Evolutionary conservation across 1,140 invertebrate genomes (phyloP), one percentile per base, ranked within the genome.

Genomic region (Drosophila littoralis): DNA sequence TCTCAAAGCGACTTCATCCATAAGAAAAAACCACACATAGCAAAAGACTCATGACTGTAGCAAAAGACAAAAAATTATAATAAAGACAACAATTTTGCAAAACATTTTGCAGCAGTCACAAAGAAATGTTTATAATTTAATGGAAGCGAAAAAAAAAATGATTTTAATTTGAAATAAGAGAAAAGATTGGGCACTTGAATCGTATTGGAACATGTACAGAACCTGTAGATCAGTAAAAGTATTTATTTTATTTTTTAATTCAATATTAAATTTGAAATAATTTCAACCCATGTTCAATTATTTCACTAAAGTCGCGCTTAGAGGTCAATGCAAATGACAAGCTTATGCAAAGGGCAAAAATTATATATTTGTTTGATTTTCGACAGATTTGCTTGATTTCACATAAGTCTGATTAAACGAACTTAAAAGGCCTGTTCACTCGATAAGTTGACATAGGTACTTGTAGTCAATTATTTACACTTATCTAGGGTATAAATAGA

Each of bases 41-140:
- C 77, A 67, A 8, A 48, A 48, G 15, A 71, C 59, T 43, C 13
- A 58, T 48, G 59, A 76, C 68, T 51, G 77, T 79, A 7, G 42
- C 6, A 46, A 46, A 42, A 42, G n/a, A 42, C 17, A 42, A 42
- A 42, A 42, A 42, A 42, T n/a, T n/a, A 46, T 68, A 74, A 75
- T 64, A 52, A 61, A 5, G 22, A 5, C 22, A 79, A 67, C 66
- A 52, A 61, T 78, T 67, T 48, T 58, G 64, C 51, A 45, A 15
- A 57, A 78, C 59, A 68, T 74, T 77, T 80, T 67, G 80, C 80
- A 73, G 74, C 57, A 83, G 63, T 57, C 66, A 63, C 77, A 51
- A 66, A 79, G 75, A 60, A 12, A 9, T 58, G 13, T 52, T 36
- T 33, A n/a, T 15, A 1, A 36, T 36, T 36, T 54, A 54, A 54